Evolutionary conservation across 53 echinoderm and acorn worm genomes (phyloP), one percentile per base, ranked within the genome.

Genomic region (Arbacia lixula): DNA sequence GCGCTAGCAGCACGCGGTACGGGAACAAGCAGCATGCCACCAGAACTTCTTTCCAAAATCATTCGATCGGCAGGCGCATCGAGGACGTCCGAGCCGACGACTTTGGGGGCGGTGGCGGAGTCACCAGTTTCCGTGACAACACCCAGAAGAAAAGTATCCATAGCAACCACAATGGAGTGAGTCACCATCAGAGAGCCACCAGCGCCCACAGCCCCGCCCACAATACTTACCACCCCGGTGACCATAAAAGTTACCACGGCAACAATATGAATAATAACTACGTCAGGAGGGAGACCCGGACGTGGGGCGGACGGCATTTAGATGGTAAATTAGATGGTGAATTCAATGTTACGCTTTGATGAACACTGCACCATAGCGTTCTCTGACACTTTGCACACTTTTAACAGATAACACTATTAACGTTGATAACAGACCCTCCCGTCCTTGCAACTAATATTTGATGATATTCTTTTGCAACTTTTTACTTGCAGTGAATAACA

Each of bases 191-290:
- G 6, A 51, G 52, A 52, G 6, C 6, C 58, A 12, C 5, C 14
- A 58, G 39, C 39, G 12, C 12, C 12, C 37, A 78, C 1, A 43
- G 60, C 16, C 22, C n/a, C n/a, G n/a, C 21, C 38, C 78, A 56
- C 26, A 56, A 38, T 60, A 34, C 31, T 52, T 26, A 38, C 39
- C 40, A 25, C 20, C 53, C 10, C 57, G 14, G 21, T 11, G 12
- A 75, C 39, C 58, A 77, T 25, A 60, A 63, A 29, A 63, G 32
- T 29, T 63, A 63, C 63, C 65, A 43, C 28, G 82, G 82, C 82
- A 81, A 63, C 63, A 63, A 81, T 46, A 41, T 43, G 12, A 81
- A 63, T 39, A 19, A 19, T 29, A 31, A 56, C 57, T 56, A 16
- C 57, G 21, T 5, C 12, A 56, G 5, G n/a, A n/a, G n/a, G n/a